A percentile compares a stretch with the other conserved stretches of the same genome.
Conservation (phyloP, 1,140 invertebrate genomes). For the Drosophila biarmipes region DNA sequence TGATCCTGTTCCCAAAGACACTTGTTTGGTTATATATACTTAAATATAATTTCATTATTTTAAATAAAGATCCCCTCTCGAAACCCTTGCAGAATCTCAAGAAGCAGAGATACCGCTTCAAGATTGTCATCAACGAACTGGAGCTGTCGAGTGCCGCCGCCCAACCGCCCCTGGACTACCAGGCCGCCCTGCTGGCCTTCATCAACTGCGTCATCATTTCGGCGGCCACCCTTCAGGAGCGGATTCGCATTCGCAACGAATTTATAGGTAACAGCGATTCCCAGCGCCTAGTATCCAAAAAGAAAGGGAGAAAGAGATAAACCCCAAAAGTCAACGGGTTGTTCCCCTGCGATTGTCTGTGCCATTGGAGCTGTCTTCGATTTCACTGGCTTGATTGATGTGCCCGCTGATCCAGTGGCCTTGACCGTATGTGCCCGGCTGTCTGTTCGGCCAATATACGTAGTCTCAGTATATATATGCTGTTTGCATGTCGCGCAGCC, state of each 20-base stretch:
- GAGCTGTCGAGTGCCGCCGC: slow-evolving; percentile 88
- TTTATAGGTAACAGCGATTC: slow-evolving; percentile 91
- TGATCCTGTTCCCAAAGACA: no score
- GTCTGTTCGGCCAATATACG: slow-evolving; percentile 38
- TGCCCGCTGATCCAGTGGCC: slow-evolving; percentile 72
- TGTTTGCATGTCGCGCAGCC: slow-evolving; percentile 28
- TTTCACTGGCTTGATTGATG: slow-evolving; percentile 79
- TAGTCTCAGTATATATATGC: slow-evolving; percentile 6
- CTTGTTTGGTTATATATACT: no score
- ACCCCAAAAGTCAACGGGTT: slow-evolving; percentile 63
- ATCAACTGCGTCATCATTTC: slow-evolving; percentile 98
- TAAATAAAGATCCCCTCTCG: not conserved
- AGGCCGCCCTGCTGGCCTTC: slow-evolving; percentile 95
- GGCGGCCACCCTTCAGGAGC: slow-evolving; percentile 93
- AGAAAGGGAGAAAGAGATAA: slow-evolving; percentile 28
- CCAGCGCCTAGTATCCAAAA: not conserved
- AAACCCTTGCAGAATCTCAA: slow-evolving; percentile 88
- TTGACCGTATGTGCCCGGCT: slow-evolving; percentile 64
- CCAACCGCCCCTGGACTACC: slow-evolving; percentile 89
- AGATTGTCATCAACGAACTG: slow-evolving; percentile 94
- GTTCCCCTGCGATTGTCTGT: slow-evolving; percentile 23
- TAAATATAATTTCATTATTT: no score
- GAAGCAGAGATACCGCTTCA: slow-evolving; percentile 93
- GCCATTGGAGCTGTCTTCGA: slow-evolving; percentile 66
- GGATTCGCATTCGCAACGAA: slow-evolving; percentile 95